phyloP scores from a whole-genome alignment of 2,113 vertebrate genomes.

The Reinhardtius hippoglossoides region DNA sequence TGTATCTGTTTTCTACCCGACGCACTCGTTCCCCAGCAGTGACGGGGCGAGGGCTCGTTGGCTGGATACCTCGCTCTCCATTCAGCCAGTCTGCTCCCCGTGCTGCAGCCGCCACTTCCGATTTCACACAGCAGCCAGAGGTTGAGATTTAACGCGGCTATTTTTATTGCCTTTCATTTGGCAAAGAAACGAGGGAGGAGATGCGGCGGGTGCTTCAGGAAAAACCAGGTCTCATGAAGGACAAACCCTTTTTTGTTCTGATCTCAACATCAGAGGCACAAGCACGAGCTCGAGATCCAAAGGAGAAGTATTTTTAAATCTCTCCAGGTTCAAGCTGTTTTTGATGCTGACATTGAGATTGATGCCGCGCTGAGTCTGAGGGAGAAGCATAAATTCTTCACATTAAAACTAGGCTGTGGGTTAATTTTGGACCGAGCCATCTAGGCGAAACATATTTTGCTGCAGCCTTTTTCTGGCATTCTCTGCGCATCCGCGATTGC shows the following conservation, averaged over 20 bases:
- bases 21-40: background rate
- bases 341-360: slow-evolving; percentile 6
- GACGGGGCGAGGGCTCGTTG: background rate
- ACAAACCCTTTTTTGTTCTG: slow-evolving; percentile 47
- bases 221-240: slow-evolving; percentile 48
- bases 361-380: slow-evolving; percentile 10
- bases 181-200: slow-evolving; percentile 21
- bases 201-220: slow-evolving; percentile 16
- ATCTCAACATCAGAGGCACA: slow-evolving; percentile 60
- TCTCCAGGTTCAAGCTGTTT: slow-evolving; percentile 24
- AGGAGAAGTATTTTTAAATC: slow-evolving; percentile 62
- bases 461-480: slow-evolving; percentile 43
- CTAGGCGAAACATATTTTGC: slow-evolving; percentile 32
- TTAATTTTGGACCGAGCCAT: slow-evolving; percentile 60
- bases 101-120: slow-evolving; percentile 10
- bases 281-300: slow-evolving; percentile 25
- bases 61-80: slow-evolving; percentile 13
- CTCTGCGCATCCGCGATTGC: slow-evolving; percentile 47
- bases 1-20: background rate
- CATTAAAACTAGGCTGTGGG: slow-evolving; percentile 60
- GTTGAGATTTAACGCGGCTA: slow-evolving; percentile 48
- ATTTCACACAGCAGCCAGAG: slow-evolving; percentile 43
- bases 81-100: slow-evolving; percentile 9
- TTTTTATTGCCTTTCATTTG: slow-evolving; percentile 61
- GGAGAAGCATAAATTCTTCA: slow-evolving; percentile 40